Base-by-base conservation (phyloP, 2,888 invertebrate genomes). In the Syrphus vitripennis region DNA sequence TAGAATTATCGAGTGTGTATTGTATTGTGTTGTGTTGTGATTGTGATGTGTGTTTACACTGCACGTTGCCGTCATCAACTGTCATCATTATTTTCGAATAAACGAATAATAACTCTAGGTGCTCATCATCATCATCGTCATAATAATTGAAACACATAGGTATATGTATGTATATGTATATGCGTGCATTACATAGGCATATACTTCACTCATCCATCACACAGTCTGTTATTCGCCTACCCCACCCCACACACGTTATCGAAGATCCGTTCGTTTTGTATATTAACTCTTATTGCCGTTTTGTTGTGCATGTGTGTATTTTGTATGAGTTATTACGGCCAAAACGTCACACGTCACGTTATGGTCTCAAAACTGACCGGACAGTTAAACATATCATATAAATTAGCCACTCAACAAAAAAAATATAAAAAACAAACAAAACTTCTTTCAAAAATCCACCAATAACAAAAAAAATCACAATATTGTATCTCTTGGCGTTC, bases 41-140 rank as follows among this genome's bases (percentile, higher is more conserved):
- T 40, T 61, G 29, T 65, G 83, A 53, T 83, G 79, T 83, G 79
- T 89, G 89, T 90, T 89, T 88, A 89, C 89, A 88, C 88, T 88
- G 84, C 88, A 88, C 89, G 88, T 88, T 88, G 87, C 88, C 88
- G 89, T 89, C 89, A 89, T 89, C 89, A 89, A 90, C 89, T 90
- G 89, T 90, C 90, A 89, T 89, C 89, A 88, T 88, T 88, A 87
- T 86, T 82, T 88, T 87, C 88, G 81, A 87, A 88, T 88, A 88
- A 86, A 87, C 80, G 88, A 88, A 87, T 88, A 89, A 88, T 88
- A 89, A 88, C 87, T 87, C 83, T 88, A 77, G 83, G 78, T 87
- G 87, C 88, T 88, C 88, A 88, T 88, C 87, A 88, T 84, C 70
- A 83, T 84, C 57, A 70, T 77, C 86, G 75, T 84, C 80, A 86